A percentile compares a stretch with the other conserved stretches of the same genome.
phyloP scores from a whole-genome alignment of 1,140 invertebrate genomes.

The Zeugodacus cucurbitae region DNA sequence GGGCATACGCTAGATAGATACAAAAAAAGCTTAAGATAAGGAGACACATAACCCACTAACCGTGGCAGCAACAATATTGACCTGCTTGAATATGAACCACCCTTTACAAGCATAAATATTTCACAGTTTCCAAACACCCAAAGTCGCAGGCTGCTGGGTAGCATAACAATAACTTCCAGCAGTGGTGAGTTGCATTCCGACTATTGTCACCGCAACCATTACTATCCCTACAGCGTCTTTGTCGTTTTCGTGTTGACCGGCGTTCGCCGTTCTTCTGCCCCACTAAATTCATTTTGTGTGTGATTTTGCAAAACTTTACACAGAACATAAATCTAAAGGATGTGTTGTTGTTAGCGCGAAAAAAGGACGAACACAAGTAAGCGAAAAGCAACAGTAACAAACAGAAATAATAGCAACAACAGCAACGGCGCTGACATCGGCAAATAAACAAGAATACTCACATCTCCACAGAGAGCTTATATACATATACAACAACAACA shows the following conservation, averaged over 20 bases:
- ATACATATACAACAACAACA: not conserved
- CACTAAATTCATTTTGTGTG: not conserved
- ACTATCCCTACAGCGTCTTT: not conserved
- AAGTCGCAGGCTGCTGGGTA: not conserved
- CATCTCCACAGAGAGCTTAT: not conserved
- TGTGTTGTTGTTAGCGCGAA: not conserved
- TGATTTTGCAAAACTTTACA: conserved; percentile 31
- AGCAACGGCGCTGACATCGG: not conserved
- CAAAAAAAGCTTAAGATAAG: too few relatives aligned
- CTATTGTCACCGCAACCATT: not conserved
- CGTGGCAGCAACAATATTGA: too few relatives aligned
- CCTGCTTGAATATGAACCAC: too few relatives aligned
- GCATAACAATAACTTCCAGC: not conserved
- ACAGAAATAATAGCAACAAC: not conserved
- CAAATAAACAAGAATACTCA: not conserved
- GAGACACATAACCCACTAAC: too few relatives aligned
- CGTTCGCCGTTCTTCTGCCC: not conserved
- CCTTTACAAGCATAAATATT: too few relatives aligned
- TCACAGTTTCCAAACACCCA: too few relatives aligned
- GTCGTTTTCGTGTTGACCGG: not conserved
- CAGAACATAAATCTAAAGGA: conserved; percentile 25
- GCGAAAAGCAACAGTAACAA: not conserved
- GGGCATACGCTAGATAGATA: too few relatives aligned
- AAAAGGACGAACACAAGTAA: not conserved
- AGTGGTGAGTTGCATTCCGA: not conserved